Conservation (phyloP, 2,113 vertebrate genomes). For the Tragelaphus imberbis region DNA sequence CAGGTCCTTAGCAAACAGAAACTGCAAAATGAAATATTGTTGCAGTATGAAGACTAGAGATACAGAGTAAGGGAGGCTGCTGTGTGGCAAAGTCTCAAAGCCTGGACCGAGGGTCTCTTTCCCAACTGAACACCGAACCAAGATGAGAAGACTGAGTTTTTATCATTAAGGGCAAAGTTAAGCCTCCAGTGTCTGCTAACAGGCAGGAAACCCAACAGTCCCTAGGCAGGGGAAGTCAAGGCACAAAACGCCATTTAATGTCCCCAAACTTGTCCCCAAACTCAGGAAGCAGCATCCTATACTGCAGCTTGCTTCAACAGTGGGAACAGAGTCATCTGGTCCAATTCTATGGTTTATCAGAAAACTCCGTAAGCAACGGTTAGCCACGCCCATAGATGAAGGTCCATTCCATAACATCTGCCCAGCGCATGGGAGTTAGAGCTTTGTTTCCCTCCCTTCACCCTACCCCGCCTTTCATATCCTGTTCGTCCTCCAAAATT, state of each 20-base stretch:
- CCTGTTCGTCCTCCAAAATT: not conserved
- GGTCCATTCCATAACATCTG: not conserved
- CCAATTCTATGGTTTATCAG: not conserved
- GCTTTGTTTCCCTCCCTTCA: not conserved
- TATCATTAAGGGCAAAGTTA: not conserved
- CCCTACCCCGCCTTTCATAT: not conserved
- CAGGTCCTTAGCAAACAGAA: constrained; percentile 59
- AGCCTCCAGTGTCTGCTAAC: not conserved
- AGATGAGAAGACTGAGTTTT: not conserved
- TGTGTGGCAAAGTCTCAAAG: constrained; percentile 1
- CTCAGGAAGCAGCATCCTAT: not conserved
- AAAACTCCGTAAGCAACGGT: accelerated
- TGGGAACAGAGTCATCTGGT: not conserved
- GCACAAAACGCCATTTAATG: not conserved
- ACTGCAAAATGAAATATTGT: constrained; percentile 54
- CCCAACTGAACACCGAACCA: constrained; percentile 17
- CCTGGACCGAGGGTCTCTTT: not conserved
- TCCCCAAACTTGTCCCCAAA: no score
- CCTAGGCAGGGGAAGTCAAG: not conserved
- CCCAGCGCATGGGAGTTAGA: accelerated
- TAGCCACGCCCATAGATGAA: not conserved
- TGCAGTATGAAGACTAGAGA: constrained; percentile 14
- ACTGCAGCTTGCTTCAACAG: not conserved
- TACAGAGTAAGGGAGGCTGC: not conserved
- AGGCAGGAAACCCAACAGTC: not conserved